These are phyloP conservation scores for Aphrophora alni DNA, from an alignment of 2,888 invertebrate species.

Conservation along the genomic window DNA sequence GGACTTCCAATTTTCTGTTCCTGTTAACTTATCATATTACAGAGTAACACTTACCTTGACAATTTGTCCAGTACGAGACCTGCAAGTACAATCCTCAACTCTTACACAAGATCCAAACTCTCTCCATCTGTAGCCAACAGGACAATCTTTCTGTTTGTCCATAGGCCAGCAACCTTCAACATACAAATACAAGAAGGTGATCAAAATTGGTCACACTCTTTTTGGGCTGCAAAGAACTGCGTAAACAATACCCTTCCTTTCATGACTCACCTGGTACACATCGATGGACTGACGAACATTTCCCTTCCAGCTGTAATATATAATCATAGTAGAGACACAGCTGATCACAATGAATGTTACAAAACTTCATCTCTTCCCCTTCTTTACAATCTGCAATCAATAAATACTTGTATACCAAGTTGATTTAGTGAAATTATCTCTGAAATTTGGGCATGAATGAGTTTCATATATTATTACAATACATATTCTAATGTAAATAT, in stretches of 20 bases:
- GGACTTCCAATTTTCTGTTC: no score
- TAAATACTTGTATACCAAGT: no score
- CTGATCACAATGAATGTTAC: slow-evolving; percentile 74
- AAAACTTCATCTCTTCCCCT: slow-evolving; percentile 68
- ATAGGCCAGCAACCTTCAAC: slow-evolving; percentile 35
- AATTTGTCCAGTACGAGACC: slow-evolving; percentile 66
- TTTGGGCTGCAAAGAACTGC: no score
- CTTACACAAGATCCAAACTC: slow-evolving; percentile 76
- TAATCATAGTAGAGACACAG: slow-evolving; percentile 72
- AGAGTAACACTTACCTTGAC: slow-evolving; percentile 66
- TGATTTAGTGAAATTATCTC: no score
- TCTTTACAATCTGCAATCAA: slow-evolving; percentile 42
- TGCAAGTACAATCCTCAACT: slow-evolving; percentile 77
- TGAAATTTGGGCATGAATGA: no score
- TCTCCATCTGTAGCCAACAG: slow-evolving; percentile 68
- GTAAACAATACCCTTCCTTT: no score
- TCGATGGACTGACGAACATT: slow-evolving; percentile 53
- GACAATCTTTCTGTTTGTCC: slow-evolving; percentile 59
- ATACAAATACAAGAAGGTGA: no score
- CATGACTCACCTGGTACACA: slow-evolving; percentile 56
- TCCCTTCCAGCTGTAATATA: slow-evolving; percentile 51
- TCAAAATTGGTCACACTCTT: no score
- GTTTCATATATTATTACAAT: no score
- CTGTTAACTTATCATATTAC: no score
- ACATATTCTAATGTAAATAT: no score